A percentile compares a stretch with the other conserved stretches of the same genome.
phyloP scores from a whole-genome alignment of 2,797 vertebrate genomes.

The Petrocephalus sullivani region DNA sequence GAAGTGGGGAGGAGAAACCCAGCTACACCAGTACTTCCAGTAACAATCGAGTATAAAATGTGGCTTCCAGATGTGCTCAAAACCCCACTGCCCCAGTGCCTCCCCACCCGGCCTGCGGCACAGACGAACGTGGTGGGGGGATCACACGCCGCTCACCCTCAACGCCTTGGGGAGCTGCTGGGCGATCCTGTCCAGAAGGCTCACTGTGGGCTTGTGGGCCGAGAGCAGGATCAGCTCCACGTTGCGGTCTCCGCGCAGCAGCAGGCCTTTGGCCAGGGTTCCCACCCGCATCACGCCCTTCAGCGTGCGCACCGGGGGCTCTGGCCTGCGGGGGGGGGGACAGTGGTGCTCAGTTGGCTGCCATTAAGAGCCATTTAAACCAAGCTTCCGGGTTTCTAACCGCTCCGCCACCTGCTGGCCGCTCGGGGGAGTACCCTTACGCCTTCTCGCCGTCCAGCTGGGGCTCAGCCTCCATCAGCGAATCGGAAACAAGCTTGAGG shows the following conservation, averaged over 20 bases:
- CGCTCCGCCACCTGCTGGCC: background rate
- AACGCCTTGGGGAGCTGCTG: slow-evolving; percentile 71
- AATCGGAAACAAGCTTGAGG: slow-evolving; percentile 74
- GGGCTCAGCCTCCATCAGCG: slow-evolving; percentile 49
- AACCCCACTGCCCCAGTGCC: background rate
- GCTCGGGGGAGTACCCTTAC: slow-evolving; percentile 24
- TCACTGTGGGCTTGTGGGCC: slow-evolving; percentile 67
- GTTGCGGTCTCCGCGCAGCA: slow-evolving; percentile 69
- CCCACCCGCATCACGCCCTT: slow-evolving; percentile 78
- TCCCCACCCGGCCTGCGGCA: background rate
- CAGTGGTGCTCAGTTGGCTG: background rate
- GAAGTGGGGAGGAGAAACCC: background rate
- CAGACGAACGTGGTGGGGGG: background rate
- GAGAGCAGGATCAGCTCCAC: slow-evolving; percentile 74
- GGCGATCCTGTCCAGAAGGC: slow-evolving; percentile 58
- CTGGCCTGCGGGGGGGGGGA: slow-evolving; percentile 37
- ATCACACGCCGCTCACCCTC: slow-evolving; percentile 51
- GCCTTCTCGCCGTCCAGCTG: slow-evolving; percentile 14
- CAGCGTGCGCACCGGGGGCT: slow-evolving; percentile 54
- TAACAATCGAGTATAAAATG: background rate
- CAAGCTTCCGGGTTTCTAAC: background rate
- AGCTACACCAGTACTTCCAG: background rate
- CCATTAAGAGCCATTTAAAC: background rate
- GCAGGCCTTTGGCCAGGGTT: slow-evolving; percentile 75
- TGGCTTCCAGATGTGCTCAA: background rate